Evolutionary conservation across 2,888 invertebrate species (phyloP), one percentile per base, ranked within the genome.

Genomic region (Ecliptopera silaceata): DNA sequence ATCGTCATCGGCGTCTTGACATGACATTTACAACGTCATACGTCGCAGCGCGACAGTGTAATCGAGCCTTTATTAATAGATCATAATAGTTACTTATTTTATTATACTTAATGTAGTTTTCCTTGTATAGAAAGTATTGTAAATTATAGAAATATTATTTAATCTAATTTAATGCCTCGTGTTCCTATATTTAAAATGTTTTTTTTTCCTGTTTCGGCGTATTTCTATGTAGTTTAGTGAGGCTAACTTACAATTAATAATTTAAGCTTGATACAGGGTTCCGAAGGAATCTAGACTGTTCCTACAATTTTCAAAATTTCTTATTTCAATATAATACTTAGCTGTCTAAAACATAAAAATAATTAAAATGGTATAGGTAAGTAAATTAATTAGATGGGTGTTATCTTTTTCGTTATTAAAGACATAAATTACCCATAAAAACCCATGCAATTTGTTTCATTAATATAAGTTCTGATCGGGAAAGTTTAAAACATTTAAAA

Each of bases 61-160:
- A 38, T 32, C 8, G 46, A 46, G 20, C 36, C 46, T 34, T 36
- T 36, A 15, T 36, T 12, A 29, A 53, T 44, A 55, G 15, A 41
- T 36, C 39, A 36, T 31, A 26, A 5, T 6, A 26, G 26, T 26
- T 26, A 26, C 26, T 26, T 26, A 8, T 26, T 26, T 26, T 26
- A 26, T 26, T 20, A n/a, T n/a, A n/a, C n/a, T 20, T 26, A 26
- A 10, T 39, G n/a, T 43, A 43, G 47, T 29, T 20, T 43, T 42
- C 32, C 10, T 34, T 45, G 32, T 54, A 54, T 26, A 50, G 49
- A 50, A 34, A 50, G 22, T 50, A 43, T 42, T 43, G 34, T 50
- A 50, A 50, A 50, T 50, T 50, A 50, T 66, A 49, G 53, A 68
- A 63, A 60, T 61, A 51, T 64, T 64, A 64, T 59, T 59, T 64